Percentiles rank a stretch among this genome's conserved stretches.
phyloP scores from a whole-genome alignment of 30 jellyfish, hydroid and myxozoan species.

The Pelagia noctiluca region DNA sequence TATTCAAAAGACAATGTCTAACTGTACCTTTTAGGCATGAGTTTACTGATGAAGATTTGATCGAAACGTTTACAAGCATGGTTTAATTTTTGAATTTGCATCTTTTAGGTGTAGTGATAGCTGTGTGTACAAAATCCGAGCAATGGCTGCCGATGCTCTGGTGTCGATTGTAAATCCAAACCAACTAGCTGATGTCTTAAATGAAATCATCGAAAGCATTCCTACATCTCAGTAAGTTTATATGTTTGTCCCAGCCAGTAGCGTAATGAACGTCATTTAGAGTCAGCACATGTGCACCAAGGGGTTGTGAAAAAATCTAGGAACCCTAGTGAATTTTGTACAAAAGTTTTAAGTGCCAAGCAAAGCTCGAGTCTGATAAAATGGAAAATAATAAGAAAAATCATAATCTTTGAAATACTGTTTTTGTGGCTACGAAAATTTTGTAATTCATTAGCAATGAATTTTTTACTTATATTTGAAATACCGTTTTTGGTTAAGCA shows the following conservation, averaged over 20 bases:
- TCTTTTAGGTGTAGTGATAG: conserved; percentile 71
- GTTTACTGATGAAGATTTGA: not conserved
- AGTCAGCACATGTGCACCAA: not conserved
- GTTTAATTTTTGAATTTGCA: no score
- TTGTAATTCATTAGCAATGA: not conserved
- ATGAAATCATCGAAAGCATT: conserved; percentile 13
- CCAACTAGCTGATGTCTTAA: conserved; percentile 35
- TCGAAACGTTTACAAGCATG: not conserved
- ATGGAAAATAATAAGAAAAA: no score
- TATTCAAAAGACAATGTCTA: no score
- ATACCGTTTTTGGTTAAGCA: not conserved
- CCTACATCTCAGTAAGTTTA: not conserved
- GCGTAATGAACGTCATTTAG: not conserved
- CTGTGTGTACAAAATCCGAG: conserved; percentile 81
- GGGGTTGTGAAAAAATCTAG: no score
- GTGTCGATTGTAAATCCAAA: conserved; percentile 73
- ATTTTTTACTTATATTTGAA: not conserved
- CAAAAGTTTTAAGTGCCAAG: no score
- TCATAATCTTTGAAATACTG: no score
- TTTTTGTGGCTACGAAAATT: no score
- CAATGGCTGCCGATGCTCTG: conserved; percentile 90
- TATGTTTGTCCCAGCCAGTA: not conserved
- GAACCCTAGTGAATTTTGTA: no score
- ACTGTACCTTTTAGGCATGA: not conserved
- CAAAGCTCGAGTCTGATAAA: no score